Conservation (phyloP, 35 echinoderm and acorn worm species). For the Lytechinus variegatus region DNA sequence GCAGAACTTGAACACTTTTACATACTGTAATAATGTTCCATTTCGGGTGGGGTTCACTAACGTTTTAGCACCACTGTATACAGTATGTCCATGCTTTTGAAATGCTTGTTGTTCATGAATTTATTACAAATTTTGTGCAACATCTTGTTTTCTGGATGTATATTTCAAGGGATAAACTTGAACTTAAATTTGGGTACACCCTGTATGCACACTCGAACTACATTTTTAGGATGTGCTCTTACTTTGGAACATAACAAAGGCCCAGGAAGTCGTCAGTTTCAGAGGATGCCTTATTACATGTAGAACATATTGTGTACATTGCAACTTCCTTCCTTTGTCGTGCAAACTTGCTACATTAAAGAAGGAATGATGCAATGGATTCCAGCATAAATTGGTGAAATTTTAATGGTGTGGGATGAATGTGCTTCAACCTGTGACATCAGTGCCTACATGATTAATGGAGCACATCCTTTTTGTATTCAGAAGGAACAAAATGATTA, state of each 20-base stretch:
- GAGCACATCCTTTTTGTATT: neutral
- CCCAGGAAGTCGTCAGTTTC: neutral
- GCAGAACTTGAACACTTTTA: too few species aligned
- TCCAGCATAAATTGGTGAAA: neutral
- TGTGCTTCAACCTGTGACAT: neutral
- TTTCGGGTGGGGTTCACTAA: too few species aligned
- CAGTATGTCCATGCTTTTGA: too few species aligned
- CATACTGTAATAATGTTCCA: too few species aligned
- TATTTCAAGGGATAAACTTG: too few species aligned
- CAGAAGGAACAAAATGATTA: neutral
- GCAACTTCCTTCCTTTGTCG: neutral
- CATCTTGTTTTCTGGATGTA: too few species aligned
- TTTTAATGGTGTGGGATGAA: neutral
- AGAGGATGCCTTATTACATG: neutral
- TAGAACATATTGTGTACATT: neutral
- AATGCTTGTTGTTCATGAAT: too few species aligned
- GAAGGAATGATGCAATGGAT: neutral
- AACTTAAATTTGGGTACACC: too few species aligned
- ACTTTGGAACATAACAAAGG: neutral
- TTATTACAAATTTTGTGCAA: too few species aligned
- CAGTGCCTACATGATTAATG: neutral
- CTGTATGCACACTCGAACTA: too few species aligned
- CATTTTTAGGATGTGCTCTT: too few species aligned
- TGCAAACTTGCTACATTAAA: neutral
- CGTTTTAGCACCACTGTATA: too few species aligned